Evolutionary conservation across 2,797 vertebrate species (phyloP).

Genomic region (Pseudochirops corinnae): DNA sequence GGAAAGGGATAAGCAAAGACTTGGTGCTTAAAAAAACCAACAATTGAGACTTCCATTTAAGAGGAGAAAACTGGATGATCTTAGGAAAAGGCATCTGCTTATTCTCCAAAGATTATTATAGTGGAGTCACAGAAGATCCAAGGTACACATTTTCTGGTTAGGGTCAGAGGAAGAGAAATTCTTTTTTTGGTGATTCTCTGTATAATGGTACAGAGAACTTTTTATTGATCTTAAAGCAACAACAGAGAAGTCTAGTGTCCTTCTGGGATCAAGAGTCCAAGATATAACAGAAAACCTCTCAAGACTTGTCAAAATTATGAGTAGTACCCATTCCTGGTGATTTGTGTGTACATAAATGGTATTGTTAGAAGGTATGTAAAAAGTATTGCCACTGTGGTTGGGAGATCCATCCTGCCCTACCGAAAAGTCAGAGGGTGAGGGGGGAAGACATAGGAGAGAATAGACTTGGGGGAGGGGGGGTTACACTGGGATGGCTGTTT

Average conservation of each 20-base stretch:
- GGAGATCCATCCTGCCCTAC: too few species aligned
- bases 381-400: too few species aligned
- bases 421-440: too few species aligned
- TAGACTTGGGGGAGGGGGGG: too few species aligned
- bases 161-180: constrained; percentile 34
- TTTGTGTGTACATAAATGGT: neutral
- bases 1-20: constrained; percentile 8
- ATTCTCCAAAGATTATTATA: too few species aligned
- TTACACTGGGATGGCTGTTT: too few species aligned
- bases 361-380: neutral
- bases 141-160: neutral
- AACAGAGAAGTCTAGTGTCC: neutral
- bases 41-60: neutral
- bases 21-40: constrained; percentile 60
- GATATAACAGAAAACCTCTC: neutral
- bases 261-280: neutral
- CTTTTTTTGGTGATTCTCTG: constrained; percentile 10
- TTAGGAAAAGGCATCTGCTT: too few species aligned
- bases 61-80: neutral
- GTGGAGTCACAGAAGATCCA: too few species aligned
- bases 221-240: neutral
- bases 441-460: too few species aligned
- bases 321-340: neutral
- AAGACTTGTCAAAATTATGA: neutral
- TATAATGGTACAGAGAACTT: neutral